Evolutionary conservation across 2,113 vertebrate species (phyloP), one percentile per base, ranked within the genome.

Genomic region (Hemichromis elongatus): DNA sequence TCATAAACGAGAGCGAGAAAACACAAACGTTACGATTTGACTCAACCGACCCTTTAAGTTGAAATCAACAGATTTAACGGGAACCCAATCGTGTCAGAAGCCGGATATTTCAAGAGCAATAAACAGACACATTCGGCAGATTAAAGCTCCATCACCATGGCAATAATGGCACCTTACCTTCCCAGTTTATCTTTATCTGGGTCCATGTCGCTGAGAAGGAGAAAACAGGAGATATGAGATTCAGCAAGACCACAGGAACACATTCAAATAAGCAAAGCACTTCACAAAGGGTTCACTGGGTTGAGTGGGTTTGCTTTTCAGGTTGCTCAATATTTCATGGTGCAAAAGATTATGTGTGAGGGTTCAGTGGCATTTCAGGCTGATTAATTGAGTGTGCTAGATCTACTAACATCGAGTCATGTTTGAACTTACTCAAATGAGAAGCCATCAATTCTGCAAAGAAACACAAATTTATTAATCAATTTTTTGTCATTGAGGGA

Each of bases 161-260:
- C 57, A 0, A 73, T 19, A 21, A 26, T 0, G 10, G 26, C 6
- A 2, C 10, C 93, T 95, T 94, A 99, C 99, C 98, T 97, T 92
- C 97, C 97, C 57, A 99, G 96, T 92, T 99, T 98, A 80, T 99
- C 99, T 95, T 99, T 99, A 93, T 99, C 98, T 87, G 97, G 97
- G 91, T 99, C 99, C 98, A 99, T 99, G 91, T 97, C 96, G 90
- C 99, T 99, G 63, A 96, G 96, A 93, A 80, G 90, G 68, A 95
- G 89, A 94, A 86, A 42, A 89, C 14, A 81, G 24, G 37, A 33
- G 42, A 73, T 5, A 61, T 75, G 30, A 52, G 47, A 80, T 70
- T 83, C 6, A 68, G 42, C 18, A 66, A 7, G 26, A 50, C 35
- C 16, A 47, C 8, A n/a, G 10, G 10, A 70, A 24, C 21, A 42